Base-by-base conservation (phyloP, 1,140 invertebrate species). In the Panagrolaimus sp. region DNA sequence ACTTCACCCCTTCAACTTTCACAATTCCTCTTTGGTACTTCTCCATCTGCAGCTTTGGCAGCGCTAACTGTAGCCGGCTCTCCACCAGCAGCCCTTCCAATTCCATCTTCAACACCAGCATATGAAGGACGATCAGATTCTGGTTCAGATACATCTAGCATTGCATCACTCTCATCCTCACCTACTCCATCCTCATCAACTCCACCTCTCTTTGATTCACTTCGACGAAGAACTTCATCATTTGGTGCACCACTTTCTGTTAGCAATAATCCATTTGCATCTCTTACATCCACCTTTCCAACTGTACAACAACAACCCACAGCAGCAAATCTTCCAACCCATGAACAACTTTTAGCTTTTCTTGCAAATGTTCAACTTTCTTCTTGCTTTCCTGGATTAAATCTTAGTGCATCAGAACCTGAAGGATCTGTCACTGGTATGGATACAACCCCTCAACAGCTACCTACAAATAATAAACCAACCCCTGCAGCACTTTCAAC, bases 281-380 rank as follows among this genome's bases (percentile, higher is more conserved):
- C 8, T 16, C 5, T 27, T 5, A 57, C 51, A 14, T 27, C 51
- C n/a, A 20, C 51, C 9, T 20, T 57, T 16, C 20, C 51, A 23
- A 20, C 13, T 8, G n/a, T n/a, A n/a, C 51, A 25, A 25, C 51
- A 20, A 20, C 51, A 57, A 8, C 20, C 20, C n/a, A n/a, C n/a
- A n/a, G n/a, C n/a, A n/a, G n/a, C n/a, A n/a, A n/a, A n/a, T 27
- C 51, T 57, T 16, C 51, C 51, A 5, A 57, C 51, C 2, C 51
- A 57, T 9, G 51, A 57, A 27, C 51, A 57, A 20, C 51, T 57
- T 16, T 27, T 57, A 20, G 51, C 51, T 9, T 57, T 57, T 57
- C 51, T 57, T 9, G 51, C 51, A 20, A 57, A 57, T 23, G 51
- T 57, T 13, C 51, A 57, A 57, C 27, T 57, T 27, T 27, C 51